These are phyloP conservation scores for Phytoseiulus persimilis DNA, from an alignment of 2,888 invertebrate genomes.

Conservation along the genomic window DNA sequence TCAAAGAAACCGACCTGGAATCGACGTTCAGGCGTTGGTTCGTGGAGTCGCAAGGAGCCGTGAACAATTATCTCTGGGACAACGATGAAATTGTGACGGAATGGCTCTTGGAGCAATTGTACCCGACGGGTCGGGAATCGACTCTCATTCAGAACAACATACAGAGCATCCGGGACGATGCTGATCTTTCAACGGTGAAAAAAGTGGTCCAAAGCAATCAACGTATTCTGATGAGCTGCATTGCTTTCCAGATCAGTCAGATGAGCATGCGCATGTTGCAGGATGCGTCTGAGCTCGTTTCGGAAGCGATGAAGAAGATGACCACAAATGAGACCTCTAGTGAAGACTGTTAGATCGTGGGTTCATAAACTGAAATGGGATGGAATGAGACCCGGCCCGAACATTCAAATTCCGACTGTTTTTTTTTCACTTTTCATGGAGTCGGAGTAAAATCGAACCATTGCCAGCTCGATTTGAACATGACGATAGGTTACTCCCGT, in stretches of 20 bases:
- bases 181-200: slow-evolving; percentile 65
- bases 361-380: too few species aligned
- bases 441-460: too few species aligned
- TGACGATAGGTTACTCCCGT: too few species aligned
- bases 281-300: too few species aligned
- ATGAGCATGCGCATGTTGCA: background rate
- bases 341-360: too few species aligned
- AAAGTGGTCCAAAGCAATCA: background rate
- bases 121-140: slow-evolving; percentile 47
- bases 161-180: slow-evolving; percentile 70
- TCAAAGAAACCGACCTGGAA: slow-evolving; percentile 67
- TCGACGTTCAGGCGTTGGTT: slow-evolving; percentile 88
- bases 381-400: too few species aligned
- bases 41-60: slow-evolving; percentile 76
- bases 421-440: too few species aligned
- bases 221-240: background rate
- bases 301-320: too few species aligned
- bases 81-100: slow-evolving; percentile 69
- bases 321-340: too few species aligned
- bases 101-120: slow-evolving; percentile 61
- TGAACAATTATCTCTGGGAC: slow-evolving; percentile 80
- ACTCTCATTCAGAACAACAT: slow-evolving; percentile 70
- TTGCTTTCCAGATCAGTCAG: background rate
- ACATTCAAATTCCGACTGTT: too few species aligned
- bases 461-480: too few species aligned